Evolutionary conservation across 2,888 invertebrate species (phyloP), one percentile per base, ranked within the genome.

Genomic region (Standfussiana lucernea): DNA sequence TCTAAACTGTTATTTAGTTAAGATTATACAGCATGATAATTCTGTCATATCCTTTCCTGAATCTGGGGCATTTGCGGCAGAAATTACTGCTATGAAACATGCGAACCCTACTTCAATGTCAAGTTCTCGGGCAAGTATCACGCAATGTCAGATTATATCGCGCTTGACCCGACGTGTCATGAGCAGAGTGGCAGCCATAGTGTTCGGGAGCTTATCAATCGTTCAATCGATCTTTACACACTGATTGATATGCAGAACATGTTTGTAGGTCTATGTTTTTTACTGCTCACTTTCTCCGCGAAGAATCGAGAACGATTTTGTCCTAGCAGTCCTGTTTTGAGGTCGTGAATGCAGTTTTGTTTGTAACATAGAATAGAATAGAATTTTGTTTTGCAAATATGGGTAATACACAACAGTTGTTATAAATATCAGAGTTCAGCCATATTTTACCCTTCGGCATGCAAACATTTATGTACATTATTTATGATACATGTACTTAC

Each of bases 161-260:
- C 82, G 77, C 71, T 80, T 88, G 89, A 90, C 90, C 89, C 86
- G 82, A 85, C 83, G 81, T 88, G 89, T 89, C 88, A 87, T 83
- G 83, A 85, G 82, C 80, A 69, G 76, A 80, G 56, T 83, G 86
- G 84, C 85, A 85, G 78, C 84, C 88, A 89, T 90, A 90, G 84
- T 85, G 85, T 88, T 90, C 89, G 78, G 89, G 82, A 84, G 86
- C 84, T 89, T 89, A 92, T 91, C 91, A 85, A 89, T 92, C 89
- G 86, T 85, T 86, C 83, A 84, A 89, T 91, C 89, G 88, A 89
- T 91, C 91, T 90, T 89, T 81, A 85, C 86, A 88, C 88, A 72
- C 85, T 85, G 86, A 87, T 90, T 86, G 85, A 88, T 85, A 88
- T 86, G 80, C 88, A 83, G 87, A 77, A 87, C 85, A 75, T 67